Conservation (phyloP, 1,140 invertebrate genomes). For the Penaeus japonicus region DNA sequence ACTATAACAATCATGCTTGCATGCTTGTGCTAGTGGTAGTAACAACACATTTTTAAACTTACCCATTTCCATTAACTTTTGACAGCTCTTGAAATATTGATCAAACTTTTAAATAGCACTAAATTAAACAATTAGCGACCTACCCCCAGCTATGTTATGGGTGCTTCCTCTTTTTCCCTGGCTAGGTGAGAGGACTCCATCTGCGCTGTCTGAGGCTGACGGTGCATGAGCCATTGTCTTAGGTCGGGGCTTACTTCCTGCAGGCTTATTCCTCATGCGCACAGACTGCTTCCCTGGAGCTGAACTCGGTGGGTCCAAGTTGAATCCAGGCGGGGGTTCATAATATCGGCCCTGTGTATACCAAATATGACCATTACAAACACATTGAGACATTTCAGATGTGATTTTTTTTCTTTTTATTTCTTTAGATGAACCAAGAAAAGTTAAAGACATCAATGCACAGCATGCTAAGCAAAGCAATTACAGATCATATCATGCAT, state of each 20-base stretch:
- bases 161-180: slow-evolving; percentile 54
- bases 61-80: not conserved
- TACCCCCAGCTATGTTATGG: slow-evolving; percentile 55
- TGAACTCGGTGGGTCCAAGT: slow-evolving; percentile 44
- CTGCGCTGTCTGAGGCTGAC: slow-evolving; percentile 23
- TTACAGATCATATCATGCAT: slow-evolving; percentile 4
- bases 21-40: slow-evolving; percentile 21
- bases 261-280: slow-evolving; percentile 53
- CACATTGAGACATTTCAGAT: not conserved
- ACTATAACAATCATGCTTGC: slow-evolving; percentile 29
- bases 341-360: slow-evolving; percentile 43
- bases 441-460: not conserved
- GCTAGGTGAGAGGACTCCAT: slow-evolving; percentile 23
- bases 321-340: slow-evolving; percentile 49
- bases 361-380: not conserved
- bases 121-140: not conserved
- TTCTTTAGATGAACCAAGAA: not conserved
- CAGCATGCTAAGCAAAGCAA: slow-evolving; percentile 24
- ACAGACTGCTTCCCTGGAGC: slow-evolving; percentile 44
- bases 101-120: not conserved
- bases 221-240: slow-evolving; percentile 54
- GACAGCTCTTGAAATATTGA: not conserved
- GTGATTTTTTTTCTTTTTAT: not conserved
- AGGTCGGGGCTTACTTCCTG: slow-evolving; percentile 50
- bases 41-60: not conserved